phyloP scores from a whole-genome alignment of 2,797 vertebrate species.

The Menidia menidia region DNA sequence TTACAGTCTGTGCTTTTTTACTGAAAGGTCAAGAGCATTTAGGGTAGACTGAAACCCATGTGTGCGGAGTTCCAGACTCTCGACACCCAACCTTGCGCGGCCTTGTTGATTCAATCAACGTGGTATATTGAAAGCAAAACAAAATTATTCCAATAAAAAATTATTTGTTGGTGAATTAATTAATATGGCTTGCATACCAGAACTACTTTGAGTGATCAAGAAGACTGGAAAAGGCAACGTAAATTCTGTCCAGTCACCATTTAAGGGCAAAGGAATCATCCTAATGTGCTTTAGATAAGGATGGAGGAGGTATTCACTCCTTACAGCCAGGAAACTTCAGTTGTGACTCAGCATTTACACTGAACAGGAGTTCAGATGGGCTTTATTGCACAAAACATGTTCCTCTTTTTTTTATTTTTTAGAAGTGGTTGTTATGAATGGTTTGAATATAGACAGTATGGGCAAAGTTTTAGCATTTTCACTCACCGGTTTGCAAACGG shows the following conservation, averaged over 20 bases:
- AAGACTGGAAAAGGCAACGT: too few relatives aligned
- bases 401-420: neutral
- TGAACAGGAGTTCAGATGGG: conserved; percentile 9
- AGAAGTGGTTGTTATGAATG: too few relatives aligned
- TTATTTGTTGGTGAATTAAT: too few relatives aligned
- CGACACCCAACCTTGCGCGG: conserved; percentile 8
- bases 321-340: conserved; percentile 17
- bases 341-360: neutral
- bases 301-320: conserved; percentile 46
- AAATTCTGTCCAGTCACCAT: too few relatives aligned
- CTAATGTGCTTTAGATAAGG: conserved; percentile 51
- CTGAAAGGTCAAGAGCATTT: conserved; percentile 24
- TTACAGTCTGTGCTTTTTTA: conserved; percentile 45
- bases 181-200: too few relatives aligned
- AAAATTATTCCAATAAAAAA: too few relatives aligned
- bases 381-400: conserved; percentile 15
- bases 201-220: too few relatives aligned
- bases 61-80: conserved; percentile 39
- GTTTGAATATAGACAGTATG: too few relatives aligned
- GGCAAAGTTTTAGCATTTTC: too few relatives aligned
- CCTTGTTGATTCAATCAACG: too few relatives aligned
- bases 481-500: too few relatives aligned
- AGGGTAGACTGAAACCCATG: conserved; percentile 43
- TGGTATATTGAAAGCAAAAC: too few relatives aligned
- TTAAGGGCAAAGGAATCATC: conserved; percentile 51